Percentiles rank a stretch among this genome's conserved stretches.
Conservation (phyloP, 2,113 vertebrate genomes). For the Syngnathoides biaculeatus region DNA sequence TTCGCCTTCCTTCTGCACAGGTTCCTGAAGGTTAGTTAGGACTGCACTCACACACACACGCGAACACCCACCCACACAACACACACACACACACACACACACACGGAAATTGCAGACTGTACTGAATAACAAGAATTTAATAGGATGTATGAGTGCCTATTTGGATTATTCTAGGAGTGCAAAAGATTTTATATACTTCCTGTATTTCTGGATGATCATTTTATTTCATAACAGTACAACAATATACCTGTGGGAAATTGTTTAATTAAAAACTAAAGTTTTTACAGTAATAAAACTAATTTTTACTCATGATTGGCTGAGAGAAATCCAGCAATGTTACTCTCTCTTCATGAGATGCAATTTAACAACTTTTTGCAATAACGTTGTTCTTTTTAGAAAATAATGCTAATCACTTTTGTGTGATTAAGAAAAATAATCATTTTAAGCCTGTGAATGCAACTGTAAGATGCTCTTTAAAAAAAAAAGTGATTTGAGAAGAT, state of each 20-base stretch:
- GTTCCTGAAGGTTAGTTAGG: slow-evolving; percentile 63
- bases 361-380: not conserved
- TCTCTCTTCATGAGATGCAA: not conserved
- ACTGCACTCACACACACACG: not conserved
- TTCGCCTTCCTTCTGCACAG: slow-evolving; percentile 70
- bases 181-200: not conserved
- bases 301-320: not conserved
- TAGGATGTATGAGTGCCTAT: not conserved
- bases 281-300: not conserved
- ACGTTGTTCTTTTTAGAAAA: too few species aligned
- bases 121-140: not conserved
- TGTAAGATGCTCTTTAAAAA: too few species aligned
- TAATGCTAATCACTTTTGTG: too few species aligned
- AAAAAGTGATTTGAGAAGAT: too few species aligned
- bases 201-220: not conserved
- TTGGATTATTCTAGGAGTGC: not conserved
- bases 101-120: not conserved
- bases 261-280: not conserved
- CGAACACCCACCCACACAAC: not conserved
- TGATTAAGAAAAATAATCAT: too few species aligned
- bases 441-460: too few species aligned
- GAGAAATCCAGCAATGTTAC: not conserved
- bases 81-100: not conserved
- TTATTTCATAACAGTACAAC: not conserved
- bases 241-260: not conserved